Conservation (phyloP, 2,113 vertebrate genomes). For the Macquaria australasica region DNA sequence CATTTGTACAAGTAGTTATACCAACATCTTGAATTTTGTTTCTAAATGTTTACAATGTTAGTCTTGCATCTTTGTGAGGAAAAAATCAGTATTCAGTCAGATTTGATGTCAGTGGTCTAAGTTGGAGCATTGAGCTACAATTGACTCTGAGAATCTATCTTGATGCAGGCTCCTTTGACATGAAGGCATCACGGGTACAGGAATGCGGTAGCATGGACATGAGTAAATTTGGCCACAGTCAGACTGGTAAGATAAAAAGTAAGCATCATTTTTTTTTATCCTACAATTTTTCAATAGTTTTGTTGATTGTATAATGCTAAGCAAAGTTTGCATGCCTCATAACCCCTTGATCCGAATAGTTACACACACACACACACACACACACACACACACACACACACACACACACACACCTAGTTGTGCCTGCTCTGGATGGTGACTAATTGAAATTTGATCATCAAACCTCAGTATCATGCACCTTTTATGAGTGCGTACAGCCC, state of each 20-base stretch:
- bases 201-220: conserved; percentile 76
- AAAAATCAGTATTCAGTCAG: background rate
- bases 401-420: background rate
- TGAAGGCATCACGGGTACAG: conserved; percentile 75
- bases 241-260: conserved; percentile 79
- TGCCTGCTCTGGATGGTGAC: background rate
- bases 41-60: conserved; percentile 6
- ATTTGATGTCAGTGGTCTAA: background rate
- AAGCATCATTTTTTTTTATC: conserved; percentile 41
- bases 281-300: background rate
- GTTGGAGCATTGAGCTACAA: background rate
- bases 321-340: background rate
- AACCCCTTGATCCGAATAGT: background rate
- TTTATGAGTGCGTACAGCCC: background rate
- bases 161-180: conserved; percentile 76
- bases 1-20: too few relatives aligned
- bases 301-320: background rate
- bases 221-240: conserved; percentile 78
- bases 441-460: background rate
- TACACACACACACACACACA: background rate
- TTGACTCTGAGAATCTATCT: conserved; percentile 34
- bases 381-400: background rate
- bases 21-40: background rate
- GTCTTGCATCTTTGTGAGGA: background rate
- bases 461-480: background rate